These are phyloP conservation scores for Phocoena sinus DNA, from an alignment of 2,113 vertebrate species.

Conservation along the genomic window DNA sequence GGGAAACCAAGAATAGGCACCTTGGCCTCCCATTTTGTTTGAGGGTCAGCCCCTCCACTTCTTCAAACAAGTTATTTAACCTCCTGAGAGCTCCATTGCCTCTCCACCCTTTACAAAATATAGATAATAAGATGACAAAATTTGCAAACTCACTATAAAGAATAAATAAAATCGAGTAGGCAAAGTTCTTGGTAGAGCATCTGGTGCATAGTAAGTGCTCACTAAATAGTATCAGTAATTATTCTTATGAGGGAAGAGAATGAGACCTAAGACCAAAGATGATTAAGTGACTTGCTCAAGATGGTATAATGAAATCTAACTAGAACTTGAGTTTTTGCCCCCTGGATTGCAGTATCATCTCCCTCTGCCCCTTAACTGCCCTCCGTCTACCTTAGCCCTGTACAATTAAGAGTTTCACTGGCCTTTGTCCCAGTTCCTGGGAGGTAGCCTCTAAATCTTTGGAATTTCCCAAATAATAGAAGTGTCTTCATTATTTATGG, in stretches of 20 bases:
- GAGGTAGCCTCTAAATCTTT: neutral
- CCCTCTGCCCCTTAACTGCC: neutral
- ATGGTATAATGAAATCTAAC: neutral
- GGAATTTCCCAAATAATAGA: neutral
- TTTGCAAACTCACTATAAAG: neutral
- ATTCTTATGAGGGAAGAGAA: neutral
- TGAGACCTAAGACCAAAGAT: neutral
- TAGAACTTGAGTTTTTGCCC: neutral
- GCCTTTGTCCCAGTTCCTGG: neutral
- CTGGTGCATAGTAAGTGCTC: neutral
- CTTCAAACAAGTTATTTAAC: neutral
- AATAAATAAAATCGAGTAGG: neutral
- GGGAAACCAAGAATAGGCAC: neutral
- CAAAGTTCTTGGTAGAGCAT: neutral
- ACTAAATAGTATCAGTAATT: neutral
- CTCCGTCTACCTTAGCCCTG: neutral
- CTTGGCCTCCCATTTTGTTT: neutral
- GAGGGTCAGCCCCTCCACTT: neutral
- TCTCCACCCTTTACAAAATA: neutral
- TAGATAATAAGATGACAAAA: neutral
- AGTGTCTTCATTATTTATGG: neutral
- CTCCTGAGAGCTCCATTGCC: neutral
- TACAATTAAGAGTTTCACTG: neutral
- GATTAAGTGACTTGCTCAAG: neutral
- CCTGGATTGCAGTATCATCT: neutral